Evolutionary conservation across 1,140 invertebrate genomes (phyloP).

Genomic region (Polypedilum vanderplanki): DNA sequence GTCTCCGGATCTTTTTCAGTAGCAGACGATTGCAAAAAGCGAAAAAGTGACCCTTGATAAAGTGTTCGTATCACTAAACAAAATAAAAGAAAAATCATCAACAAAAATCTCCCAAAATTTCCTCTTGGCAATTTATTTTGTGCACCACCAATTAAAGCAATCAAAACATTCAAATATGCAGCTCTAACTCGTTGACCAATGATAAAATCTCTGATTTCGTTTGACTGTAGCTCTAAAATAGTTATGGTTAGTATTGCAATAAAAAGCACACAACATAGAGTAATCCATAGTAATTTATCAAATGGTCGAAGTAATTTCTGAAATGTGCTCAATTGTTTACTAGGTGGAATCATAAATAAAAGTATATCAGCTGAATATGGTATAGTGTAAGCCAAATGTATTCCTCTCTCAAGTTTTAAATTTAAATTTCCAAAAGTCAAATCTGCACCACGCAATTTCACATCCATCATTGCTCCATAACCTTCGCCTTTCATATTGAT

Average conservation of each 20-base stretch:
- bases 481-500: background rate
- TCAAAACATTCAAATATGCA: background rate
- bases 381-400: background rate
- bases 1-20: background rate
- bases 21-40: background rate
- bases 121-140: background rate
- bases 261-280: background rate
- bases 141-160: background rate
- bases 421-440: background rate
- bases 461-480: background rate
- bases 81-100: background rate
- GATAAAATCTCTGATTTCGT: background rate
- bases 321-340: background rate
- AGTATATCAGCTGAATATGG: background rate
- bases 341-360: background rate
- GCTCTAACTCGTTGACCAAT: background rate
- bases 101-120: background rate
- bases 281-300: background rate
- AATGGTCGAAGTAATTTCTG: background rate
- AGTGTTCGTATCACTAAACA: background rate
- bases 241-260: background rate
- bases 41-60: conserved; percentile 13
- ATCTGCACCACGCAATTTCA: background rate
- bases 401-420: background rate
- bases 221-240: background rate